Conservation (phyloP, 2,797 vertebrate genomes). For the Pseudomugil gertrudae region DNA sequence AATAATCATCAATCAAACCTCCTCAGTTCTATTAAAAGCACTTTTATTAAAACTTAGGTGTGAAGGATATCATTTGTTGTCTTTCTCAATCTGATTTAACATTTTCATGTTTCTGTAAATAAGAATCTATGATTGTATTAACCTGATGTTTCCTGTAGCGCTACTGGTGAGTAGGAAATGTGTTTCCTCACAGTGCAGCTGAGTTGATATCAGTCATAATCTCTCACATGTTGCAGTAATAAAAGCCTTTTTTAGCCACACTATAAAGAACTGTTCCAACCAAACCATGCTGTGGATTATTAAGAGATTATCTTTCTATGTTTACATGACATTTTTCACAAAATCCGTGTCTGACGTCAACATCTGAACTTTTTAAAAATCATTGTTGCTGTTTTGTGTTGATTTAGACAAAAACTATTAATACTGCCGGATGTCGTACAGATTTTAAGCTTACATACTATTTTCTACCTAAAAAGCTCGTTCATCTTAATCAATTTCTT, state of each 20-base stretch:
- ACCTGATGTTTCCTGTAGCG: constrained; percentile 17
- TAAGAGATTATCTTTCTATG: neutral
- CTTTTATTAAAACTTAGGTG: neutral
- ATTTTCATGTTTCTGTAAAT: constrained; percentile 52
- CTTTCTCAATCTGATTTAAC: neutral
- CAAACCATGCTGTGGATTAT: neutral
- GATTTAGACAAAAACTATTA: neutral
- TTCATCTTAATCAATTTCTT: too few species aligned
- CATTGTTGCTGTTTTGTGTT: neutral
- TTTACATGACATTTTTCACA: neutral
- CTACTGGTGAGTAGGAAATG: constrained; percentile 10
- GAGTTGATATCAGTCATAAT: constrained; percentile 17
- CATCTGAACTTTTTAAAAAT: too few species aligned
- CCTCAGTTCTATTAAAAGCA: neutral
- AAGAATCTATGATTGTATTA: constrained; percentile 20
- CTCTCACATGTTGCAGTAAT: constrained; percentile 9
- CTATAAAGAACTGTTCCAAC: constrained; percentile 6
- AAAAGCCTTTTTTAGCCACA: neutral
- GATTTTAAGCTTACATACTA: neutral
- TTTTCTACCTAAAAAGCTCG: constrained; percentile 30
- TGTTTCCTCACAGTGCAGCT: neutral
- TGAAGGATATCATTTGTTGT: neutral
- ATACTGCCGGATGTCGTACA: neutral
- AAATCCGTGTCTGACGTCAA: constrained; percentile 4
- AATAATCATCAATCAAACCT: neutral